A percentile compares a stretch with the other conserved stretches of the same genome.
phyloP scores from a whole-genome alignment of 2,113 vertebrate genomes.

The Pelvicachromis taeniatus region DNA sequence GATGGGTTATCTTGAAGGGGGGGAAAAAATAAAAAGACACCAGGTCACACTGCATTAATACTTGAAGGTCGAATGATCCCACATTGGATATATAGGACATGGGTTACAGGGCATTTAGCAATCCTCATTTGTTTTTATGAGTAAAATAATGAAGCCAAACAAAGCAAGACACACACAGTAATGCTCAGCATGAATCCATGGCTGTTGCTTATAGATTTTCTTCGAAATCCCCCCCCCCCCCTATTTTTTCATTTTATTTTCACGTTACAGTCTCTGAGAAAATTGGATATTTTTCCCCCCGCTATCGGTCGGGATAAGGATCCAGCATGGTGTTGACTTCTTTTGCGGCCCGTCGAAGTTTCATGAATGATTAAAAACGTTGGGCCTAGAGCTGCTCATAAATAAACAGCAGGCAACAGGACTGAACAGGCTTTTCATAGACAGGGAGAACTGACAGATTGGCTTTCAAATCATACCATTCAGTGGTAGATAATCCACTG shows the following conservation, averaged over 20 bases:
- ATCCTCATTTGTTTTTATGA: not conserved
- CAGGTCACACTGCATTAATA: constrained; percentile 41
- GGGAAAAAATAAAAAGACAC: constrained; percentile 2
- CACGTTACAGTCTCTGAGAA: constrained; percentile 1
- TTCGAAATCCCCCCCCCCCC: not conserved
- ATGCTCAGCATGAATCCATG: not conserved
- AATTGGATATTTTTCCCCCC: constrained; percentile 19
- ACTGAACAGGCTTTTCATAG: constrained; percentile 60
- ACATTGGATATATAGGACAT: constrained; percentile 6
- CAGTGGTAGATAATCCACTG: constrained; percentile 59
- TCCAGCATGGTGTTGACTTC: constrained; percentile 63
- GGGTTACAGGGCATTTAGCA: not conserved
- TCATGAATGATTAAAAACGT: constrained; percentile 77
- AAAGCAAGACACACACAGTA: not conserved
- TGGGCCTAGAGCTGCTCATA: constrained; percentile 72
- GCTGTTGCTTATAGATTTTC: not conserved
- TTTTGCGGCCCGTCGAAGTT: constrained; percentile 60
- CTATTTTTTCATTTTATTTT: not conserved
- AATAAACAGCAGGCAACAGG: constrained; percentile 75
- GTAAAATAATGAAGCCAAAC: constrained; percentile 1
- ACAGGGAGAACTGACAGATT: constrained; percentile 63
- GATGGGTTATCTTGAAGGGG: constrained; percentile 25
- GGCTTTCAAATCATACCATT: constrained; percentile 66
- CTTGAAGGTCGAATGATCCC: constrained; percentile 23
- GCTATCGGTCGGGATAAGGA: constrained; percentile 36